phyloP scores from a whole-genome alignment of 2,888 invertebrate species.

The Quadroppia sp. region DNA sequence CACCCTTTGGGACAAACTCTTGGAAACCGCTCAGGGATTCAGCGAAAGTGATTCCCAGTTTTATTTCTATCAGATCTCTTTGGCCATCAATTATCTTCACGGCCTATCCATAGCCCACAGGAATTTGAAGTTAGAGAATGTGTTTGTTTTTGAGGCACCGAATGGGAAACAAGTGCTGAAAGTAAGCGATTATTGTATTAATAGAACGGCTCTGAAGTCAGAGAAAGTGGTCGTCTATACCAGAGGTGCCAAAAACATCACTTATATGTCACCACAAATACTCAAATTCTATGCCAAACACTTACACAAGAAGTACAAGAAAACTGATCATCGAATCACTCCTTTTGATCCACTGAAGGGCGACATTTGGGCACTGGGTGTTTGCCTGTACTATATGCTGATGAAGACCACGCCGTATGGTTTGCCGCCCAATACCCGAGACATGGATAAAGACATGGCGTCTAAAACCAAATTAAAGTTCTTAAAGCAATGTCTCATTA shows the following conservation, averaged over 20 bases:
- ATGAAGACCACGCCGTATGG: background rate
- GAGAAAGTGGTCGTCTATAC: background rate
- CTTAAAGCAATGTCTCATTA: background rate
- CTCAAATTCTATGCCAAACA: constrained; percentile 23
- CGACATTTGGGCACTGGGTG: constrained; percentile 5
- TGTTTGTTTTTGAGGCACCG: background rate
- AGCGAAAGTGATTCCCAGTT: background rate
- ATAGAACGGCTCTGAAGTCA: background rate
- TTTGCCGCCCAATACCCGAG: background rate
- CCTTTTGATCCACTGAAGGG: constrained; percentile 3
- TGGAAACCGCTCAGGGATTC: background rate
- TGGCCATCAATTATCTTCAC: background rate
- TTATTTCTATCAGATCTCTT: background rate
- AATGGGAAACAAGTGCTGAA: constrained; percentile 1
- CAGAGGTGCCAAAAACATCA: constrained; percentile 1
- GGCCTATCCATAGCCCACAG: background rate
- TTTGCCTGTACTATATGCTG: constrained; percentile 14
- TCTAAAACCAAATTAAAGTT: background rate
- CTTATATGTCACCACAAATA: constrained; percentile 25
- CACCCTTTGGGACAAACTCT: background rate
- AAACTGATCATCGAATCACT: background rate
- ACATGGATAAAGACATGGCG: background rate
- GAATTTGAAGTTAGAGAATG: constrained; percentile 17
- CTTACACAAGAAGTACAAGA: background rate
- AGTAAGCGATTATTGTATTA: constrained; percentile 18